Evolutionary conservation across 1,140 invertebrate species (phyloP), one percentile per base, ranked within the genome.

Genomic region (Nautilus pompilius): DNA sequence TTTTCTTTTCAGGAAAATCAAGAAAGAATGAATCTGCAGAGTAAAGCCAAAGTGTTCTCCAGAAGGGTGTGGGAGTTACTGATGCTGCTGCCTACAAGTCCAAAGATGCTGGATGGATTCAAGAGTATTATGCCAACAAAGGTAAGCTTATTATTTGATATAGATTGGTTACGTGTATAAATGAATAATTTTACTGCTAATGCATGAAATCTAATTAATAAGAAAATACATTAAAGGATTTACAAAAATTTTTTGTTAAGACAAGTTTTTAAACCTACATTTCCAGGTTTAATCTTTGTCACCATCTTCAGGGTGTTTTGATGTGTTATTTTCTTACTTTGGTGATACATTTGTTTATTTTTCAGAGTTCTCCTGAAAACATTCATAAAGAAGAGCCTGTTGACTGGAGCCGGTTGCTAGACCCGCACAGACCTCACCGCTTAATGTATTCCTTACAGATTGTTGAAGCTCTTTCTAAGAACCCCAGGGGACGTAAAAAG

Each of bases 381-480:
- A 24, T 15, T 20, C 49, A 20, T 28, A 22, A 41, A 41, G 62
- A 65, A 22, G 55, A 67, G 48, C 49, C 55, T 20, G 67, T 68
- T 13, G 66, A 75, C 29, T 93, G 82, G 66, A 86, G 88, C 26
- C 88, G 90, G 69, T 79, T 96, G 0, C 83, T 97, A 0, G 90
- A 95, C 83, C 91, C 93, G 0, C 87, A 88, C 2, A 93, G 91
- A 80, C 90, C 93, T 1, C 93, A 96, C 79, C 95, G 95, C 77
- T 86, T 97, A 48, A 95, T 96, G 91, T 97, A 97, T 78, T 94
- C 92, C 0, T 79, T 96, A 45, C 93, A 96, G 75, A 95, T 96
- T 59, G 90, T 96, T 2, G 93, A 96, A 73, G 87, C 87, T 17
- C 75, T 91, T 20, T 87, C 86, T 46, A 72, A 82, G 49, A 75